These are phyloP conservation scores for Cervus canadensis DNA, from an alignment of 2,113 vertebrate species.

Conservation along the genomic window DNA sequence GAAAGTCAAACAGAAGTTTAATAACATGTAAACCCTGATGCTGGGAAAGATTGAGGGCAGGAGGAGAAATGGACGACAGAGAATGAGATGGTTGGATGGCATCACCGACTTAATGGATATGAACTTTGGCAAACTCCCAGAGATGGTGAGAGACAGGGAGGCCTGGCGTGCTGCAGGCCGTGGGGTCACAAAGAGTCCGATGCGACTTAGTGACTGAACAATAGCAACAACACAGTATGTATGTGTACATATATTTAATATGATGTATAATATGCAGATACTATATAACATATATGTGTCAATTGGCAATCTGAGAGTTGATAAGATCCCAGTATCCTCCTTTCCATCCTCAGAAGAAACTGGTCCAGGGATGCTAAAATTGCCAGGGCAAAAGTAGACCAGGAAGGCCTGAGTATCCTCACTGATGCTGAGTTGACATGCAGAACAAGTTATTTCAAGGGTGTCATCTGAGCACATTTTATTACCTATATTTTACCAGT, in stretches of 20 bases:
- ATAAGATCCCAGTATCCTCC: neutral
- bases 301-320: neutral
- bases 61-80: neutral
- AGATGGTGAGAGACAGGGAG: neutral
- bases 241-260: neutral
- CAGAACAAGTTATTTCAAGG: neutral
- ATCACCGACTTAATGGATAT: neutral
- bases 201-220: neutral
- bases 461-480: neutral
- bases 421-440: neutral
- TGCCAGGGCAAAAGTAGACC: neutral
- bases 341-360: neutral
- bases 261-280: neutral
- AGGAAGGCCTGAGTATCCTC: neutral
- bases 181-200: accelerated
- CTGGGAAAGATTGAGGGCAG: neutral
- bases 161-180: neutral
- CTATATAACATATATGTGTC: neutral
- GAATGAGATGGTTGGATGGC: neutral
- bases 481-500: neutral
- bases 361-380: neutral
- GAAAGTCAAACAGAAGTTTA: neutral
- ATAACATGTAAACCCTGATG: neutral
- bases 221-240: neutral
- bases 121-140: neutral